Evolutionary conservation across 1,140 invertebrate species (phyloP), one percentile per base, ranked within the genome.

Genomic region (Ctenoplectra terminalis): DNA sequence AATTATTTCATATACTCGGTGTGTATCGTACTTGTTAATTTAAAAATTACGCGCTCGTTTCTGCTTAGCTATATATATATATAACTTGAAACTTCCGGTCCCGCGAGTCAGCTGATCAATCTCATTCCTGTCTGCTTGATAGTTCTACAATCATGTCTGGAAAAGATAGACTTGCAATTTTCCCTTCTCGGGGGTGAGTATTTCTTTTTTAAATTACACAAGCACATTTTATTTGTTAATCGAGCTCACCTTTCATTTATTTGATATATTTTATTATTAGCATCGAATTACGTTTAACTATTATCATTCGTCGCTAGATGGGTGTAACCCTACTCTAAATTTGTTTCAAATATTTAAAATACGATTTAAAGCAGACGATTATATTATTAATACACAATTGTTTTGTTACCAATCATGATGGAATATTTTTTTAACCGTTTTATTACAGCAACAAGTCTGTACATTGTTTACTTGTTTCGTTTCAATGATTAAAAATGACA

Each of bases 131-230:
- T 91, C 86, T 90, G 88, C 86, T 89, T 85, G 52, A 79, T 79
- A 87, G 77, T 83, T 58, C 72, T 46, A 81, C 50, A 88, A 97
- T 96, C 94, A 99, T 99, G 98, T 98, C 98, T 92, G 96, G 96
- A 92, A 98, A 98, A 95, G 99, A 99, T 91, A 97, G 96, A 94
- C 95, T 99, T 91, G 96, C 98, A 77, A 98, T 99, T 95, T 99
- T 99, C 95, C 99, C 99, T 90, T 99, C 98, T 91, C 96, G 99
- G 95, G 99, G 99, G 98, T 99, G 95, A 97, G 97, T 96, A 90
- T 85, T 79, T 72, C 48, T 13, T 50, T 66, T 73, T 69, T 56
- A 66, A 9, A 34, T 75, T 56, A 43, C 43, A 56, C 56, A 50
- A 60, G 15, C 11, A 63, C n/a, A 29, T n/a, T 54, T 31, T 29